A percentile compares a stretch with the other conserved stretches of the same genome.
phyloP scores from a whole-genome alignment of 2,888 invertebrate genomes.

The Drosophila mercatorum region DNA sequence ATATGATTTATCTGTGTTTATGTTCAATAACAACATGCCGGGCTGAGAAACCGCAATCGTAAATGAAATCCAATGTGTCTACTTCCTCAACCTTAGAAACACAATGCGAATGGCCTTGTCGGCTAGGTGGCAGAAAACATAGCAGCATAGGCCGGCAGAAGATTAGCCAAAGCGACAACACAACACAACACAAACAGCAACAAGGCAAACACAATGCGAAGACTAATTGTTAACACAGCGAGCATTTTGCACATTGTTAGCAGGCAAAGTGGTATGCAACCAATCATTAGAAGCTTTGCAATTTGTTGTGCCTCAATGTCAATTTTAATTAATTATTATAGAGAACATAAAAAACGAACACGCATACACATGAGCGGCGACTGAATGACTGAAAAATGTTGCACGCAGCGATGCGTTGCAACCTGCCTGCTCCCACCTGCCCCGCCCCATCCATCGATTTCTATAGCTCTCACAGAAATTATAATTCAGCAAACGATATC shows the following conservation, averaged over 20 bases:
- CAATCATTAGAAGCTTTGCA: conserved; percentile 73
- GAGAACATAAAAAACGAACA: conserved; percentile 20
- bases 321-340: conserved; percentile 74
- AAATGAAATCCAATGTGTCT: conserved; percentile 44
- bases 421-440: not conserved
- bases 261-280: conserved; percentile 70
- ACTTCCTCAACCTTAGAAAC: conserved; percentile 54
- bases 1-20: conserved; percentile 8
- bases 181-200: conserved; percentile 16
- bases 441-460: not conserved
- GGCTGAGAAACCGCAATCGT: conserved; percentile 34
- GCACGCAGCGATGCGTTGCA: conserved; percentile 66
- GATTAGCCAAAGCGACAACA: not conserved
- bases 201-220: conserved; percentile 32
- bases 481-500: conserved; percentile 68
- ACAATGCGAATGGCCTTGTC: conserved; percentile 58
- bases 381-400: conserved; percentile 27
- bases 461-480: conserved; percentile 44
- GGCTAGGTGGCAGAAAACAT: conserved; percentile 38
- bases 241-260: conserved; percentile 77
- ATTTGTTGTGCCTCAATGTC: conserved; percentile 76
- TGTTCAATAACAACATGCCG: conserved; percentile 35
- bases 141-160: conserved; percentile 9
- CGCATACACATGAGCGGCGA: conserved; percentile 21
- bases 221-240: conserved; percentile 72